These are phyloP conservation scores for Drosophila funebris DNA, from an alignment of 1,140 invertebrate genomes.

Conservation along the genomic window DNA sequence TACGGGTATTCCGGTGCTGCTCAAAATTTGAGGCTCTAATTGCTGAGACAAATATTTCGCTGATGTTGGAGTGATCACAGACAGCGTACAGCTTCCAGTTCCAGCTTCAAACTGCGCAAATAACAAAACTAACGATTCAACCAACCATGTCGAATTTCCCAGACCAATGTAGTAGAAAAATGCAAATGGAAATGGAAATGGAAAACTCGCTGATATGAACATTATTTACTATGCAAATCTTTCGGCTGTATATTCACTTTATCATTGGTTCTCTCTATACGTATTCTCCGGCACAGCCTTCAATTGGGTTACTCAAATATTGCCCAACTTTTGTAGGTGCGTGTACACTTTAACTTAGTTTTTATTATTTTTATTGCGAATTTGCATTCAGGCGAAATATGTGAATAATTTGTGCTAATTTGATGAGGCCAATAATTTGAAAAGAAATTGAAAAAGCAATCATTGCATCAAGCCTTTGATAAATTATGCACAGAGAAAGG, in stretches of 20 bases:
- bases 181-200: background rate
- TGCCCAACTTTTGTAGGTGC: slow-evolving; percentile 25
- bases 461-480: slow-evolving; percentile 8
- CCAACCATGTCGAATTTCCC: slow-evolving; percentile 43
- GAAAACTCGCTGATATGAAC: slow-evolving; percentile 14
- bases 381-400: background rate
- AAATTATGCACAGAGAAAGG: background rate
- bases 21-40: slow-evolving; percentile 66
- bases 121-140: slow-evolving; percentile 34
- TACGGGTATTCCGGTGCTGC: background rate
- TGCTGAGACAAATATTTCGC: slow-evolving; percentile 41
- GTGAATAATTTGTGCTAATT: slow-evolving; percentile 8
- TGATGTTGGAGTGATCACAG: background rate
- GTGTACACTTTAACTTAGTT: background rate
- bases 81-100: background rate
- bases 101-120: background rate
- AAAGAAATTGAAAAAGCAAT: slow-evolving; percentile 6
- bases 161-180: background rate
- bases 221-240: background rate
- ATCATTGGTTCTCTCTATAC: background rate
- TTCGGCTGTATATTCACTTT: background rate
- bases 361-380: slow-evolving; percentile 6
- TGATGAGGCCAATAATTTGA: slow-evolving; percentile 1
- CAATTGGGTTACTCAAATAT: slow-evolving; percentile 68
- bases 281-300: background rate